Conservation (phyloP, 2,888 invertebrate genomes). For the Ypsolopha sequella region DNA sequence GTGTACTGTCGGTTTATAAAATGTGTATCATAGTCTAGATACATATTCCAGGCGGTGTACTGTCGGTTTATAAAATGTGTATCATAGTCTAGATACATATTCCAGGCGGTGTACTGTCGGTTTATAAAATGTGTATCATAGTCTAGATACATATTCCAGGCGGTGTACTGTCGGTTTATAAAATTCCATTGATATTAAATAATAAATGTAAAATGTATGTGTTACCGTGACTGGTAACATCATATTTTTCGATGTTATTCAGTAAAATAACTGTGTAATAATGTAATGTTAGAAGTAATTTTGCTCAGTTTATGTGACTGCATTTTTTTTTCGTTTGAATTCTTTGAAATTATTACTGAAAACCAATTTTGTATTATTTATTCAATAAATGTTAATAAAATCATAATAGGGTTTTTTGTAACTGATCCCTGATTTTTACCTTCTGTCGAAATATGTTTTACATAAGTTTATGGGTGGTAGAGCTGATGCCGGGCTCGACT, state of each 20-base stretch:
- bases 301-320: constrained; percentile 55
- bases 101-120: too few species aligned
- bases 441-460: too few species aligned
- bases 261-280: constrained; percentile 20
- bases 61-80: neutral
- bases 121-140: neutral
- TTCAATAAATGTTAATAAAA: constrained; percentile 71
- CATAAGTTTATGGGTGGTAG: too few species aligned
- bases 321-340: constrained; percentile 33
- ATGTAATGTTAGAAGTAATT: constrained; percentile 30
- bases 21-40: neutral
- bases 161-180: neutral
- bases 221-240: constrained; percentile 39
- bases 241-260: constrained; percentile 50
- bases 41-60: too few species aligned
- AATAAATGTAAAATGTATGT: constrained; percentile 30
- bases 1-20: neutral
- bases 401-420: constrained; percentile 19
- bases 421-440: too few species aligned
- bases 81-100: too few species aligned
- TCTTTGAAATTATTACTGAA: constrained; percentile 49
- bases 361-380: constrained; percentile 67
- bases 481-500: too few species aligned
- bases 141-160: too few species aligned
- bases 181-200: constrained; percentile 42